Base-by-base conservation (phyloP, 2,888 invertebrate species). In the Leptopterna dolabrata region DNA sequence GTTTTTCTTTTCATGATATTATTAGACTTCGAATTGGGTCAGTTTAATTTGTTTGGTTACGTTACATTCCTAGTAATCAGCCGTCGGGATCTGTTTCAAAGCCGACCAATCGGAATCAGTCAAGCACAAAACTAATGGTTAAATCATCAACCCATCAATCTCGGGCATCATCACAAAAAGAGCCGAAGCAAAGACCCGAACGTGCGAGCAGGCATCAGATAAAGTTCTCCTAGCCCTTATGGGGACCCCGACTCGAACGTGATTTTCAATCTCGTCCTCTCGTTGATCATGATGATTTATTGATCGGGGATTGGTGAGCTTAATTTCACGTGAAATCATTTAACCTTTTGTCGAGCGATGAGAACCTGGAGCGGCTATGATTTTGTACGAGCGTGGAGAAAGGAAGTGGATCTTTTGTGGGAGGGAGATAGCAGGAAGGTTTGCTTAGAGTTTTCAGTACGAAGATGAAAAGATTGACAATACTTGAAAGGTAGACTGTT, bases 101-200 rank as follows among this genome's bases (percentile, higher is more conserved):
- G 24, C 9, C 63, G 24, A 63, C 11, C 24, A 24, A 19, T 27
- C 9, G 27, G 63, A 63, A 63, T 63, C 63, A 63, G 24, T 63
- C 63, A 63, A 63, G 19, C 63, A 63, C 24, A n/a, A 63, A 63
- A 63, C 63, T 73, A 36, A 41, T 41, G 73, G 16, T 73, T 19
- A 36, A 73, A 36, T 73, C 73, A 73, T 36, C 73, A 73, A n/a
- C 29, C 19, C 73, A 73, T 73, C 73, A 73, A 73, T 73, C 73
- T 73, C 73, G 73, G 19, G 63, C 6, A 73, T 73, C 30, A 73
- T 36, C 73, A 73, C 14, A n/a, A 30, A 36, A 41, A 73, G 73
- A 29, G 73, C 19, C 73, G 36, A 63, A 63, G 24, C 63, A 1
- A n/a, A 36, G 36, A 19, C 3, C 4, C 55, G 14, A 41, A 73